phyloP scores from a whole-genome alignment of 2,797 vertebrate species.

The Amblyraja radiata region DNA sequence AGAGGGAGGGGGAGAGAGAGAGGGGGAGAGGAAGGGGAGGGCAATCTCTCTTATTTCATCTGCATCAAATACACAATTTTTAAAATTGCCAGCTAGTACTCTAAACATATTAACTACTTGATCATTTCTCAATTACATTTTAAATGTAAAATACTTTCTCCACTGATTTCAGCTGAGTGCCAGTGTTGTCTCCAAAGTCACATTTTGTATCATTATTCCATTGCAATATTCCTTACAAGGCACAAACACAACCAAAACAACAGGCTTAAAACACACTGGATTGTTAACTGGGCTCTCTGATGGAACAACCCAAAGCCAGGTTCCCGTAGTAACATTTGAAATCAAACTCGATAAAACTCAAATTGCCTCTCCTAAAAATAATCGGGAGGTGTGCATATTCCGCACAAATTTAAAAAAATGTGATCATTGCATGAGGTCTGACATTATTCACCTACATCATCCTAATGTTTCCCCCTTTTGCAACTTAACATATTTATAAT shows the following conservation, averaged over 20 bases:
- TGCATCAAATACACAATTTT: not conserved
- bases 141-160: not conserved
- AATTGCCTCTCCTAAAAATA: too few species aligned
- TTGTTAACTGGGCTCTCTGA: not conserved
- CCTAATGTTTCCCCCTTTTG: not conserved
- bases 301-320: not conserved
- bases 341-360: not conserved
- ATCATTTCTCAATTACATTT: not conserved
- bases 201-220: constrained; percentile 40
- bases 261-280: constrained; percentile 44
- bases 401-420: not conserved
- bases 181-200: not conserved
- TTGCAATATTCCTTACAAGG: constrained; percentile 41
- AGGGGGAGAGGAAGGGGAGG: too few species aligned
- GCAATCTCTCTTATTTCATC: not conserved
- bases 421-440: not conserved
- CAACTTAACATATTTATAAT: not conserved
- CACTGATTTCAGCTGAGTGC: not conserved
- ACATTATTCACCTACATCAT: not conserved
- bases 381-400: not conserved
- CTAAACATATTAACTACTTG: not conserved
- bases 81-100: not conserved
- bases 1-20: too few species aligned
- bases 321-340: not conserved
- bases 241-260: constrained; percentile 40